Base-by-base conservation (phyloP, 2,797 vertebrate species). In the Enteromius radiatus region DNA sequence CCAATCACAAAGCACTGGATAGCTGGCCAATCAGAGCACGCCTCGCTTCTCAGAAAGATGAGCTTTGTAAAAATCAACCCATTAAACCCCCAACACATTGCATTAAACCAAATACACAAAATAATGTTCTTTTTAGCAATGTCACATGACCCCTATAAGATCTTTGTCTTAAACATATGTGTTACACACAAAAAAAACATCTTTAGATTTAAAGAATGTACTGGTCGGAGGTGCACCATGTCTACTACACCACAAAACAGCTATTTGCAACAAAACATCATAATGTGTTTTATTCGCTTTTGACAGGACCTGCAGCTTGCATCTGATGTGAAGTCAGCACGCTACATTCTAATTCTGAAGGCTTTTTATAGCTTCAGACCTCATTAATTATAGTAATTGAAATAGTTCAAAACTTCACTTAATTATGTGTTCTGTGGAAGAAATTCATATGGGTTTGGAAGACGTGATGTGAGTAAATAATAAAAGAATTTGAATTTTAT, bases 371-470 rank as follows among this genome's bases (percentile, higher is more conserved):
- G n/a, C n/a, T 59, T 59, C 61, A 33, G 64, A 67, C 19, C 31
- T n/a, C 19, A 21, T 38, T 67, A 21, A 67, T 67, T 67, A 67
- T 38, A 38, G 64, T 6, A 36, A 19, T 12, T 38, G 8, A 73
- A 26, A 73, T 71, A 21, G 45, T 21, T 71, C 69, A 69, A 45
- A 69, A 69, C 45, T 17, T 31, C 4, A 31, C 28, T 71, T 64
- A 64, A 64, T 33, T 33, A 31, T 3, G 45, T 31, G 26, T 56
- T 56, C 21, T 33, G n/a, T 54, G 71, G 12, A 23, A 36, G 49
- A 80, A 47, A 45, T 33, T 45, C 45, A 19, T 5, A 69, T 23
- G 41, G 36, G 23, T 28, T 75, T 75, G 71, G 49, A 75, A 59
- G 1, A 75, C 2, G 49, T 75, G n/a, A 56, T 56, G 33, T 23